Evolutionary conservation across 2,113 vertebrate genomes (phyloP).

Genomic region (Butastur rufipennis): DNA sequence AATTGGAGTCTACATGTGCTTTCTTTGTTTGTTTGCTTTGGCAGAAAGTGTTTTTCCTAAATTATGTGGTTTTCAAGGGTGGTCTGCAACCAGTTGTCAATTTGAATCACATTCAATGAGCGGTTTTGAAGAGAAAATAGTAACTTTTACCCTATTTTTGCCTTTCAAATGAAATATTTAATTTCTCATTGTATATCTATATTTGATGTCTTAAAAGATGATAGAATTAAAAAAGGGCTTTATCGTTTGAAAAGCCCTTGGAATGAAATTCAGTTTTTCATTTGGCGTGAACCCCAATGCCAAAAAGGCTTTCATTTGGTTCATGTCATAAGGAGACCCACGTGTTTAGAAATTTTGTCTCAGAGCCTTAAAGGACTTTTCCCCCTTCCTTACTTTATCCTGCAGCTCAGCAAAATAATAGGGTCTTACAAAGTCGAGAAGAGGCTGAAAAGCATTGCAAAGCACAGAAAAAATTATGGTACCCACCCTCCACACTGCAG

Average conservation of each 20-base stretch:
- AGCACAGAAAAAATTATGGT: not conserved
- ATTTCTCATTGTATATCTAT: not conserved
- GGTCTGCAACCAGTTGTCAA: not conserved
- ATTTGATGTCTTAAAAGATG: not conserved
- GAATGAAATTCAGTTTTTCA: not conserved
- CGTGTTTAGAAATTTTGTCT: not conserved
- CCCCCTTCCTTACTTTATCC: not conserved
- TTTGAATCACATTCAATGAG: not conserved
- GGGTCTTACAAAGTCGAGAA: not conserved
- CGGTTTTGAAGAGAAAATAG: not conserved
- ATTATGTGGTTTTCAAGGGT: fast-evolving
- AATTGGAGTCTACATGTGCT: not conserved
- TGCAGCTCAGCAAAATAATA: too few relatives aligned
- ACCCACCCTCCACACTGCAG: not conserved
- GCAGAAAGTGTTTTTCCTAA: not conserved
- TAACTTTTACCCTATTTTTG: not conserved
- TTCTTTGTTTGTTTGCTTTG: not conserved
- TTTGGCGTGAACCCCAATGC: not conserved
- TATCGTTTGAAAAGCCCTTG: not conserved
- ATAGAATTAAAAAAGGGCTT: not conserved
- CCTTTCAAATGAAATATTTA: not conserved
- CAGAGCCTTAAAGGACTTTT: not conserved
- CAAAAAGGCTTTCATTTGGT: not conserved
- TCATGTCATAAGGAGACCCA: not conserved
- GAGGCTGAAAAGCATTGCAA: not conserved